A percentile compares a stretch with the other conserved stretches of the same genome.
Evolutionary conservation across 2,113 vertebrate genomes (phyloP).

Genomic region (Alligator sinensis): DNA sequence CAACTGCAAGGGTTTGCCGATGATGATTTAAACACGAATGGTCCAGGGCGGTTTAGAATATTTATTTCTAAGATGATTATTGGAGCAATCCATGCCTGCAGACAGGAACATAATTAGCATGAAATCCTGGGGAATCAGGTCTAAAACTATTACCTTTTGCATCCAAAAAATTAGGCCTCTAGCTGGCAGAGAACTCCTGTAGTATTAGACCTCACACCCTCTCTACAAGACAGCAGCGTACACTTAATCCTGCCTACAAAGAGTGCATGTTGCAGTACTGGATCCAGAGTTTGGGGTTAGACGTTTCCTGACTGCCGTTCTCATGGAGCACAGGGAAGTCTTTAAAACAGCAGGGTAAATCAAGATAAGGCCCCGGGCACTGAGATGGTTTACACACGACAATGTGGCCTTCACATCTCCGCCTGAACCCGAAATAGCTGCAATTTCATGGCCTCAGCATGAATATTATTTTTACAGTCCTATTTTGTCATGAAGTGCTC

Average conservation of each 20-base stretch:
- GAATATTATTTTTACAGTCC: not conserved
- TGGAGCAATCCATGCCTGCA: not conserved
- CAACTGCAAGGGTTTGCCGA: not conserved
- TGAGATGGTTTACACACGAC: not conserved
- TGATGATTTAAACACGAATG: not conserved
- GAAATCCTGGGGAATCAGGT: not conserved
- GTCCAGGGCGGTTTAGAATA: fast-evolving
- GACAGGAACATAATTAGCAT: not conserved
- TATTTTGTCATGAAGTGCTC: not conserved
- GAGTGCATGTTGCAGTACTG: not conserved
- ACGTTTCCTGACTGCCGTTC: not conserved
- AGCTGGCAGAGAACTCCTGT: not conserved
- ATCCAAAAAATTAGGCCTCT: not conserved
- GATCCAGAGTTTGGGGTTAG: not conserved
- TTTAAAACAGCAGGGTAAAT: not conserved
- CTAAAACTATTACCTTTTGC: not conserved
- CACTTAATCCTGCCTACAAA: not conserved
- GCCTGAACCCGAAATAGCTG: not conserved
- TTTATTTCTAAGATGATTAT: not conserved
- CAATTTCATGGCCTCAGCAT: not conserved
- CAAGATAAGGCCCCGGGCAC: not conserved
- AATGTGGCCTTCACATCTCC: not conserved
- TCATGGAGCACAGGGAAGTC: not conserved
- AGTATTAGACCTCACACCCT: not conserved
- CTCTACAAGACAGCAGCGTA: not conserved